phyloP scores from a whole-genome alignment of 1,140 invertebrate species.

The Aphis craccivora region DNA sequence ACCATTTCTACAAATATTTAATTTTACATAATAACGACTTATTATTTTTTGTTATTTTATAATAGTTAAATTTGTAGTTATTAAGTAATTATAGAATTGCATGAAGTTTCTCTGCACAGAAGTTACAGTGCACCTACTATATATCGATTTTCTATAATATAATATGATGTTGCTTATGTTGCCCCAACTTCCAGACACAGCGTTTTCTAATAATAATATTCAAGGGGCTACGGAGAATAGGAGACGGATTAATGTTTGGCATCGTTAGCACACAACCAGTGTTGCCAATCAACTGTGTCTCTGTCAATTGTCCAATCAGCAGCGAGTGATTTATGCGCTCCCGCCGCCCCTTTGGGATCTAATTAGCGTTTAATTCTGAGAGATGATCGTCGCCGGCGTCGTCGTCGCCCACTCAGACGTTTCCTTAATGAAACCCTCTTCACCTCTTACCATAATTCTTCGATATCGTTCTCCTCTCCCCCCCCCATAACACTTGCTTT shows the following conservation, averaged over 20 bases:
- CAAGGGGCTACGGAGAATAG: neutral
- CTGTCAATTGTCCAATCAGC: slow-evolving; percentile 57
- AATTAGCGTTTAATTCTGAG: slow-evolving; percentile 56
- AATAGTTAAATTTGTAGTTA: neutral
- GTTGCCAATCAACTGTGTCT: slow-evolving; percentile 51
- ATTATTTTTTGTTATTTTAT: no score
- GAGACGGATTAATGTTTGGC: slow-evolving; percentile 53
- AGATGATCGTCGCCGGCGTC: slow-evolving; percentile 24
- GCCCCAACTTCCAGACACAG: neutral
- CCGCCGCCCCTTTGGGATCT: slow-evolving; percentile 56
- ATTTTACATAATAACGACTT: neutral
- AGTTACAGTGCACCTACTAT: neutral
- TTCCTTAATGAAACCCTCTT: slow-evolving; percentile 45
- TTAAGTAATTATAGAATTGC: neutral
- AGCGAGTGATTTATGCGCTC: slow-evolving; percentile 53
- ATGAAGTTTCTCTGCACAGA: neutral
- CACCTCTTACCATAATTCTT: neutral
- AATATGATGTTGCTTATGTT: neutral
- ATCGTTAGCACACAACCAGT: slow-evolving; percentile 29
- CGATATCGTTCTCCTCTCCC: neutral
- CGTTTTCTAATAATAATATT: slow-evolving; percentile 41
- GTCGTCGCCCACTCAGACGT: slow-evolving; percentile 39
- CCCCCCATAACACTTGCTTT: neutral
- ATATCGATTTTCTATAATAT: neutral
- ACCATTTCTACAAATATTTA: neutral